Base-by-base conservation (phyloP, 30 jellyfish, hydroid and myxozoan species). In the Turritopsis dohrnii region DNA sequence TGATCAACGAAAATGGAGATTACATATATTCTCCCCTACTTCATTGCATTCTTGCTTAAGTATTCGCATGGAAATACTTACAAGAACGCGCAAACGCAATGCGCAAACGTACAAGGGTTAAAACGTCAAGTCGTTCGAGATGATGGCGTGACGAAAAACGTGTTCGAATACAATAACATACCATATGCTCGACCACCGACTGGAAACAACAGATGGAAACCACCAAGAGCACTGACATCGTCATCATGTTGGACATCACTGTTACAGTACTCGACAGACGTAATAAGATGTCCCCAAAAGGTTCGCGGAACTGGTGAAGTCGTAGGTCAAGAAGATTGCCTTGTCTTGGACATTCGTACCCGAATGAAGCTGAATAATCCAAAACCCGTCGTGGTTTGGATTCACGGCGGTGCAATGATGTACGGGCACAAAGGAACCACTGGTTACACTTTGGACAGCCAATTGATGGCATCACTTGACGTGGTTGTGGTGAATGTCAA, bases 101-200 rank as follows among this genome's bases (percentile, higher is more conserved):
- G n/a, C 18, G 72, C 19, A 18, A n/a, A 18, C 72, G n/a, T 54
- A 16, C 72, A 54, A 54, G 72, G 72, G 18, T 16, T 16, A 54
- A 54, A 16, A 16, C 72, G n/a, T n/a, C 72, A 54, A 54, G n/a
- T 54, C n/a, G n/a, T 54, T 16, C 18, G n/a, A 54, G 72, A 54
- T n/a, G 72, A 54, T n/a, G n/a, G 72, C 18, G 18, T n/a, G n/a
- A 18, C 72, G 18, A n/a, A 54, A 18, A 54, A 54, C 18, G 72
- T 54, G 72, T 54, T 16, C n/a, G 72, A 54, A 54, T 54, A 54
- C 72, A 18, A n/a, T 16, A 54, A 54, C 72, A 86, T 86, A 22
- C 95, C 95, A 66, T 86, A 80, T 29, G 86, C 86, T 29, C 29
- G 3, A 17, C 95, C 95, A 5, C 95, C 95, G 1, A 75, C 73